Base-by-base conservation (phyloP, 2,113 vertebrate genomes). In the Emydocephalus ijimae region DNA sequence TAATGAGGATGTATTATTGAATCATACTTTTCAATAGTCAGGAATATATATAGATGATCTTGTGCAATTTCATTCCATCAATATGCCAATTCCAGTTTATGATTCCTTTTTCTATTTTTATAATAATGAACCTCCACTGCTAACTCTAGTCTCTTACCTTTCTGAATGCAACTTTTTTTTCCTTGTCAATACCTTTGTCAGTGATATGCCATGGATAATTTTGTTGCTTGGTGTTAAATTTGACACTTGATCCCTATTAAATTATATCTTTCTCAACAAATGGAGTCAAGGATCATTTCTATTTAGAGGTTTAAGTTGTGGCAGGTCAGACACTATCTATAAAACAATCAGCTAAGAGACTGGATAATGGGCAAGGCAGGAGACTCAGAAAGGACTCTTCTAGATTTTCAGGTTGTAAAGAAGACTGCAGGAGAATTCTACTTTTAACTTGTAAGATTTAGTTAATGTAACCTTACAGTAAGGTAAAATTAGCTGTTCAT, bases 41-140 rank as follows among this genome's bases (percentile, higher is more conserved):
- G 34, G 15, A 1, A 12, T 57, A 26, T 2, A 7, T 69, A 93
- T 56, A 3, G 50, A 15, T 92, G 64, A 18, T 12, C 92, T 92
- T 59, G 93, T 90, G 89, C 6, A 59, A 92, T 85, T 93, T 93
- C 85, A 50, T 39, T 94, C 93, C 89, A 89, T 14, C 93, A 48
- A 90, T 93, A 91, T 87, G 5, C 4, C 81, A 93, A n/a, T 85
- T 18, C 0, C 0, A 45, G 89, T 50, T 21, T 34, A n/a, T 50
- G 0, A 64, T 7, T 50, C 2, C 86, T 95, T 89, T 91, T 29
- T 90, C 0, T 23, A 89, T 89, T 90, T 87, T 91, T 85, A 89
- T 55, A 93, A 54, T 4, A 74, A 23, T 87, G 81, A 86, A 55
- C 8, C 29, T 48, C 69, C 90, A 24, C 92, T 90, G 0, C 87